Percentiles rank a stretch among this genome's conserved stretches.
phyloP scores from a whole-genome alignment of 2,113 vertebrate species.

The Gambusia holbrooki region DNA sequence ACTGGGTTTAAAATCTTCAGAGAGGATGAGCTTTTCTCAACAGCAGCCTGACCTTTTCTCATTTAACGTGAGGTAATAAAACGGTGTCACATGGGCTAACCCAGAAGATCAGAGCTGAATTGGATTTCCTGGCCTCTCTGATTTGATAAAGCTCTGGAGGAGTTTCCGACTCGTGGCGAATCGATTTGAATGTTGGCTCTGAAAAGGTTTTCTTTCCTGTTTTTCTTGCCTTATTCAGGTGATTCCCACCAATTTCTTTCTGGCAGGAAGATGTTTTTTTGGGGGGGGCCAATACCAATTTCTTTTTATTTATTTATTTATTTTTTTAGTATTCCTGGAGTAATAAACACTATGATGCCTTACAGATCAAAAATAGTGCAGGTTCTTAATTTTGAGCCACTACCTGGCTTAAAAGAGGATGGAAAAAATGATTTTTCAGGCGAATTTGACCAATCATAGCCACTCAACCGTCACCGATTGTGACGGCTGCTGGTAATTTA shows the following conservation, averaged over 20 bases:
- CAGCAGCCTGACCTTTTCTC: neutral
- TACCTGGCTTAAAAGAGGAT: neutral
- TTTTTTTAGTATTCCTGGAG: too few relatives aligned
- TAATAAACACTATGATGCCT: neutral
- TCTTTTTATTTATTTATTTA: too few relatives aligned
- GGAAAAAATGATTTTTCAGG: too few relatives aligned
- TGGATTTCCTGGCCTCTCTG: conserved; percentile 48
- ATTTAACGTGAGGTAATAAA: neutral
- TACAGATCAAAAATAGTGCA: neutral
- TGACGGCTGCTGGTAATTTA: too few relatives aligned
- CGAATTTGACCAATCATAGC: too few relatives aligned
- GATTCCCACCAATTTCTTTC: too few relatives aligned
- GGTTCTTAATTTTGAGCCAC: neutral
- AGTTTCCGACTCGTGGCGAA: conserved; percentile 15
- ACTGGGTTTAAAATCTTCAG: too few relatives aligned
- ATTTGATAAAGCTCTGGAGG: conserved; percentile 38
- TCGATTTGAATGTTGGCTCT: conserved; percentile 15
- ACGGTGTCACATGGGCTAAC: neutral
- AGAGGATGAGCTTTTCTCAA: neutral
- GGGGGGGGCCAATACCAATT: too few relatives aligned
- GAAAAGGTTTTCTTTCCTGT: conserved; percentile 19
- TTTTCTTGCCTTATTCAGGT: too few relatives aligned
- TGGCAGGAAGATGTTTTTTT: too few relatives aligned
- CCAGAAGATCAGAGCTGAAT: conserved; percentile 39
- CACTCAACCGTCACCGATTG: too few relatives aligned